Conservation (phyloP, 92 coral and sea anemone species). For the Parazoanthus swiftii region DNA sequence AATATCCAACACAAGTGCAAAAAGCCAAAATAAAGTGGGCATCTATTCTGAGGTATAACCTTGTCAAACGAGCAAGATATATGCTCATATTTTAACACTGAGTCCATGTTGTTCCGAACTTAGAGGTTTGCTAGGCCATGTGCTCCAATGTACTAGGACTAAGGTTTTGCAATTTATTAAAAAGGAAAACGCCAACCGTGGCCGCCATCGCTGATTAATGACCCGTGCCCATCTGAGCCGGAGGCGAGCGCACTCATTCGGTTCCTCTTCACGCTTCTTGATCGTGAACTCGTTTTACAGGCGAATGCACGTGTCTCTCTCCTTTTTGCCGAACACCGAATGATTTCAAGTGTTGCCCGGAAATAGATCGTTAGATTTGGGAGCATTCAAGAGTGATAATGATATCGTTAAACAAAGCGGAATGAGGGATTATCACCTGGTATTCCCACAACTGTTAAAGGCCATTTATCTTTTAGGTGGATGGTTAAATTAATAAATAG, state of each 20-base stretch:
- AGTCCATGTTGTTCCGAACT: background rate
- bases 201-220: slow-evolving; percentile 16
- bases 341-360: background rate
- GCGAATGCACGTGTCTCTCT: slow-evolving; percentile 21
- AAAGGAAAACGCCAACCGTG: background rate
- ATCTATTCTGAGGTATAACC: background rate
- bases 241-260: slow-evolving; percentile 6
- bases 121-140: background rate
- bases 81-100: background rate
- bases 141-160: background rate
- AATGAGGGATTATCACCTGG: background rate
- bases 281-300: slow-evolving; percentile 1
- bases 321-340: slow-evolving; percentile 10
- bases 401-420: background rate
- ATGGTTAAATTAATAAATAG: background rate
- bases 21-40: background rate
- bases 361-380: background rate
- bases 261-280: background rate
- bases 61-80: background rate
- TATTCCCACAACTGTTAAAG: background rate
- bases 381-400: background rate
- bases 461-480: background rate
- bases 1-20: background rate
- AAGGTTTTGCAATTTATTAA: background rate
- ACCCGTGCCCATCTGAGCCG: slow-evolving; percentile 35